phyloP scores from a whole-genome alignment of 2,113 vertebrate species.

The Bujurquina vittata region DNA sequence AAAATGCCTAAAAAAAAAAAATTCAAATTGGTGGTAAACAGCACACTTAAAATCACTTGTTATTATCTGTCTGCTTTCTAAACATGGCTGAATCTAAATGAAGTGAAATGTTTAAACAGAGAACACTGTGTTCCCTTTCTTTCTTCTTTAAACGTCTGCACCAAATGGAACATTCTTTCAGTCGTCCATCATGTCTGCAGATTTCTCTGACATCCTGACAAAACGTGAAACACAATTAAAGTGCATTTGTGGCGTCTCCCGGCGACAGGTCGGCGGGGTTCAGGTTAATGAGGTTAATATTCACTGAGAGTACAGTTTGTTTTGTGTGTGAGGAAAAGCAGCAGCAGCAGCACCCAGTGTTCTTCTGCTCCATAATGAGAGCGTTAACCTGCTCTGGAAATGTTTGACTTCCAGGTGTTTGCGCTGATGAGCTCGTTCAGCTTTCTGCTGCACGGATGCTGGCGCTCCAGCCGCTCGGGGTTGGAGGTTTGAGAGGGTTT shows the following conservation, averaged over 20 bases:
- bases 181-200: background rate
- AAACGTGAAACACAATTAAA: background rate
- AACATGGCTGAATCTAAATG: background rate
- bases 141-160: background rate
- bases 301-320: slow-evolving; percentile 32
- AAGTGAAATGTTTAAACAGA: slow-evolving; percentile 4
- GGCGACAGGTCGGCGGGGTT: slow-evolving; percentile 6
- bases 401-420: slow-evolving; percentile 49
- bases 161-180: background rate
- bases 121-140: background rate
- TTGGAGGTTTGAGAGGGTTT: slow-evolving; percentile 22
- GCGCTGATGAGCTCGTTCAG: slow-evolving; percentile 21
- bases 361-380: slow-evolving; percentile 25
- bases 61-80: background rate
- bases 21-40: background rate
- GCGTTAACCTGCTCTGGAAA: slow-evolving; percentile 32
- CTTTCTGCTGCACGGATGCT: background rate
- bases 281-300: slow-evolving; percentile 48
- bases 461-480: background rate
- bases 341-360: slow-evolving; percentile 11
- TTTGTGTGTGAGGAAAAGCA: background rate
- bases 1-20: background rate
- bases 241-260: slow-evolving; percentile 11
- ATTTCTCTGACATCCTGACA: background rate
- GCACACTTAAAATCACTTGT: background rate